Evolutionary conservation across 2,797 vertebrate species (phyloP).

Genomic region (Heterohyrax brucei): DNA sequence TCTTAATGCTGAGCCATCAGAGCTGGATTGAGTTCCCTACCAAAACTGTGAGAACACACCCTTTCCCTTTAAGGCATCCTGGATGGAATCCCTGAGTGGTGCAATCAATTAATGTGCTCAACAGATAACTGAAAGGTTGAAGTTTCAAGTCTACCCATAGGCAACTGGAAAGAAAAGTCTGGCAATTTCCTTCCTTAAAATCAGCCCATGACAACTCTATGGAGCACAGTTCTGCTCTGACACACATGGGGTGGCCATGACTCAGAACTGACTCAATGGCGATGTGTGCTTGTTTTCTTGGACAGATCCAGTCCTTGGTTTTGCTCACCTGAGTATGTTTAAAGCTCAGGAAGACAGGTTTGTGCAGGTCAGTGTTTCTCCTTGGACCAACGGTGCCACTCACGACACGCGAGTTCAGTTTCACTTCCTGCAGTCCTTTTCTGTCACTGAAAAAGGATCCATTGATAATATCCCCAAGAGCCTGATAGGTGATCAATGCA

Average conservation of each 20-base stretch:
- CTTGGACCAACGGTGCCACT: conserved; percentile 89
- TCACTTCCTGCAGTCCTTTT: conserved; percentile 56
- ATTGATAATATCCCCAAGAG: conserved; percentile 62
- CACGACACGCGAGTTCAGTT: conserved; percentile 91
- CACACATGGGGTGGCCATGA: background rate
- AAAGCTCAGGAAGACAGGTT: conserved; percentile 90
- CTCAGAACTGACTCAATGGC: background rate
- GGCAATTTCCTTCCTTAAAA: background rate
- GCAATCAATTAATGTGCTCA: no score
- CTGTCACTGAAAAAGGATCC: conserved; percentile 67
- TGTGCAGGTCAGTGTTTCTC: conserved; percentile 86
- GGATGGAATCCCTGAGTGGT: no score
- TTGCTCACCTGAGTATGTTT: conserved; percentile 89
- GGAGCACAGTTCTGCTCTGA: background rate
- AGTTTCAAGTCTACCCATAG: no score
- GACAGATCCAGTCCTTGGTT: background rate
- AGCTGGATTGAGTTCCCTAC: no score
- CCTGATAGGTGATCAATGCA: conserved; percentile 20
- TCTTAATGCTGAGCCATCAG: no score
- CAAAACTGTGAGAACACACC: background rate
- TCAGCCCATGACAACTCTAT: background rate
- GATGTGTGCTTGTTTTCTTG: background rate
- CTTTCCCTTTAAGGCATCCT: background rate
- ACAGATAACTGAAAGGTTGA: no score
- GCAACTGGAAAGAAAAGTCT: background rate